Conservation (phyloP, 2,888 invertebrate species). For the Parascotia fuliginaria region DNA sequence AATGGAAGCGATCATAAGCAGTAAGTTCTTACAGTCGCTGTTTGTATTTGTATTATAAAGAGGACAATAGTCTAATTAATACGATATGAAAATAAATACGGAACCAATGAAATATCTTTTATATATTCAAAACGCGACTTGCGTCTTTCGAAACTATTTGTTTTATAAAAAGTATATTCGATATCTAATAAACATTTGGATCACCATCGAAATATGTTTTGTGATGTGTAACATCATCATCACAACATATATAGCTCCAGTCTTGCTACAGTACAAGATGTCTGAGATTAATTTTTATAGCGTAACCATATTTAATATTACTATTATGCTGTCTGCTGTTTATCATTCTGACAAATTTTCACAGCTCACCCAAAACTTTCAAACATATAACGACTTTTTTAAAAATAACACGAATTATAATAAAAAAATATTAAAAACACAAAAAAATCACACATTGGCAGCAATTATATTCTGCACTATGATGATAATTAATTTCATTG, state of each 20-base stretch:
- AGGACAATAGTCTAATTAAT: constrained; percentile 31
- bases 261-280: background rate
- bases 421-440: constrained; percentile 15
- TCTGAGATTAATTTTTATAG: constrained; percentile 6
- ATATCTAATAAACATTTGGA: constrained; percentile 16
- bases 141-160: constrained; percentile 42
- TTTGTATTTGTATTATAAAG: background rate
- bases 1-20: background rate
- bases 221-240: constrained; percentile 1
- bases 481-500: background rate
- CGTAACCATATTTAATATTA: constrained; percentile 16
- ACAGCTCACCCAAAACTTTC: constrained; percentile 21
- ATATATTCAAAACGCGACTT: constrained; percentile 33
- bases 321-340: constrained; percentile 8
- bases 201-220: constrained; percentile 12
- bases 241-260: background rate
- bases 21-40: background rate
- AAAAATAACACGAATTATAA: constrained; percentile 16
- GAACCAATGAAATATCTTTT: constrained; percentile 30
- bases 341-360: constrained; percentile 19
- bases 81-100: too few relatives aligned
- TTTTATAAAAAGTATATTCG: constrained; percentile 17
- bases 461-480: background rate
- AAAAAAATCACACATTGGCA: background rate
- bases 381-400: constrained; percentile 9